Evolutionary conservation across 1,140 invertebrate species (phyloP).

Genomic region (Stenopsyche tienmushanensis): DNA sequence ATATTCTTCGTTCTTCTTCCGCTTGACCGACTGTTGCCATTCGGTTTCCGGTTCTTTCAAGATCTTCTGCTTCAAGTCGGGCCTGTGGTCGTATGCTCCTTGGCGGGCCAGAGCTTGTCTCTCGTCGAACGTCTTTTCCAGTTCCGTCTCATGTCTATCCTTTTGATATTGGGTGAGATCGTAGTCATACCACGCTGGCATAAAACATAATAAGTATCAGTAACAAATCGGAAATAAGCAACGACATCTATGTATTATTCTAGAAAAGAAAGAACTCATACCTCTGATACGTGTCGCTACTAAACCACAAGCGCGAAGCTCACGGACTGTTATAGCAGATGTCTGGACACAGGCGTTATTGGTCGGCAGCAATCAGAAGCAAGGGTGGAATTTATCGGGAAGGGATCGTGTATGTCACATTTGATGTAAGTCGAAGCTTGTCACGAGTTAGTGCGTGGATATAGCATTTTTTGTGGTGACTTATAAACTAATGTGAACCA

Average conservation of each 20-base stretch:
- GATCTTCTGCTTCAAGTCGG: conserved; percentile 66
- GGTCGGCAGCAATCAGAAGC: conserved; percentile 31
- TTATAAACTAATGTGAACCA: too few relatives aligned
- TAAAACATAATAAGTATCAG: conserved; percentile 41
- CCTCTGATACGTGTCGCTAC: conserved; percentile 22
- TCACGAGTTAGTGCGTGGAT: conserved; percentile 31
- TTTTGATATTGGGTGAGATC: conserved; percentile 82
- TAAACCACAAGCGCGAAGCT: conserved; percentile 32
- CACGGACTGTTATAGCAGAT: conserved; percentile 35
- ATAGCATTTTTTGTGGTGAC: conserved; percentile 14
- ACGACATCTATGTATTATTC: too few relatives aligned
- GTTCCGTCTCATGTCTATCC: conserved; percentile 79
- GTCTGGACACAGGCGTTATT: conserved; percentile 18
- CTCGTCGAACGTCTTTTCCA: conserved; percentile 86
- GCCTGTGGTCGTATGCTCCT: conserved; percentile 60
- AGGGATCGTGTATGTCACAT: conserved; percentile 21
- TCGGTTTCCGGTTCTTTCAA: conserved; percentile 75
- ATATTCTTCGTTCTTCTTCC: conserved; percentile 81
- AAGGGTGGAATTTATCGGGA: conserved; percentile 19
- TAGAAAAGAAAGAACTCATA: conserved; percentile 23
- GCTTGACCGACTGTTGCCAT: conserved; percentile 80
- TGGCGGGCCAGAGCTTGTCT: conserved; percentile 67
- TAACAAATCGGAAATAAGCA: too few relatives aligned
- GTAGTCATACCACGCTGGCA: conserved; percentile 88
- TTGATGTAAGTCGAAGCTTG: conserved; percentile 33